These are phyloP conservation scores for Oreohelix idahoensis DNA, from an alignment of 1,140 invertebrate genomes.

Conservation along the genomic window DNA sequence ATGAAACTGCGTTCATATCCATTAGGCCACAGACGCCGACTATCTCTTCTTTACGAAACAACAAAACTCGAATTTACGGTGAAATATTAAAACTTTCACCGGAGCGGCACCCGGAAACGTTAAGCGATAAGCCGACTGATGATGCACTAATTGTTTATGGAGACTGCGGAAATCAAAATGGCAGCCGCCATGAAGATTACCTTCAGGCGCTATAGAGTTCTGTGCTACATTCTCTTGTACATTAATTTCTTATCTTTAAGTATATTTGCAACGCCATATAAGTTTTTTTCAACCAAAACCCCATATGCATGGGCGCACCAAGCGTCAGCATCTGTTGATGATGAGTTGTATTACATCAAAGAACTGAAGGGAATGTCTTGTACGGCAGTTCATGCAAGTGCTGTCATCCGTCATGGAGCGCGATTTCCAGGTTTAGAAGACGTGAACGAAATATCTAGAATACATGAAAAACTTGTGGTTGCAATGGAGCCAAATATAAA, in stretches of 20 bases:
- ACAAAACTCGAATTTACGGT: no score
- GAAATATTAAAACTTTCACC: no score
- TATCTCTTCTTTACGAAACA: no score
- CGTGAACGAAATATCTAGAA: constrained; percentile 45
- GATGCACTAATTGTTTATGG: no score
- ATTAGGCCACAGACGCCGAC: no score
- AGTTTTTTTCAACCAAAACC: constrained; percentile 57
- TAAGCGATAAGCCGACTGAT: no score
- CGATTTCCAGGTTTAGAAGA: constrained; percentile 60
- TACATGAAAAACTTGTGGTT: constrained; percentile 45
- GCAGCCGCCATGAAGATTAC: not conserved
- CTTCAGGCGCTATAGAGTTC: not conserved
- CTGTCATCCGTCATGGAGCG: constrained; percentile 61
- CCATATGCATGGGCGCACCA: constrained; percentile 53
- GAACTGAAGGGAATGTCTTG: constrained; percentile 51
- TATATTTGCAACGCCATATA: constrained; percentile 18
- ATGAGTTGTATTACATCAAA: constrained; percentile 44
- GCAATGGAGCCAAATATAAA: constrained; percentile 34
- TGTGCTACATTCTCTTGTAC: not conserved
- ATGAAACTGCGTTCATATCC: no score
- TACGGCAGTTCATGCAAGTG: constrained; percentile 55
- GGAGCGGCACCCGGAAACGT: no score
- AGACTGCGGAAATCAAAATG: constrained; percentile 3
- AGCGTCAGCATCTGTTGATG: constrained; percentile 39
- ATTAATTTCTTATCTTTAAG: not conserved